phyloP scores from a whole-genome alignment of 1,140 invertebrate species.

The Diachasmimorpha longicaudata region DNA sequence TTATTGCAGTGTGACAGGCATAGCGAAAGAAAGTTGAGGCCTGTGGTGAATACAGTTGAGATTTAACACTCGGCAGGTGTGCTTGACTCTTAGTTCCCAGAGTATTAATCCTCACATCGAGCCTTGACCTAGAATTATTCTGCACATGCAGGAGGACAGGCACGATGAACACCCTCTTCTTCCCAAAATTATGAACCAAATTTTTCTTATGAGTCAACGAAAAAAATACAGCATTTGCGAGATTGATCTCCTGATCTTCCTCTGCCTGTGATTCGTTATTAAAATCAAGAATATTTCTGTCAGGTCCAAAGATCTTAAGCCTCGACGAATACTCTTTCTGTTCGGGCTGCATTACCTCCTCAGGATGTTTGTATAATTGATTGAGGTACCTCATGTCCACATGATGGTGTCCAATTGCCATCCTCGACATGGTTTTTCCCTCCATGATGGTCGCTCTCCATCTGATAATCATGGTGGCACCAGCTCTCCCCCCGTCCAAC shows the following conservation, averaged over 20 bases:
- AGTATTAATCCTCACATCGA: constrained; percentile 54
- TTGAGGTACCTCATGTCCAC: constrained; percentile 53
- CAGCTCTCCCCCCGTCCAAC: constrained; percentile 40
- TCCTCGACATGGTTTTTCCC: constrained; percentile 39
- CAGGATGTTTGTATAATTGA: constrained; percentile 52
- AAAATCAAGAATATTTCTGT: constrained; percentile 47
- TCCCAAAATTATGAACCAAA: constrained; percentile 51
- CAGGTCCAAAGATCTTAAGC: constrained; percentile 58
- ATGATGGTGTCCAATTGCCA: constrained; percentile 59
- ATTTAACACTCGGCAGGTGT: constrained; percentile 49
- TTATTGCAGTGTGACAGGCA: constrained; percentile 53
- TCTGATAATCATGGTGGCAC: constrained; percentile 50
- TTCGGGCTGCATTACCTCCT: constrained; percentile 38
- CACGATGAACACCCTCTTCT: constrained; percentile 49
- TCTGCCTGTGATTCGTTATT: constrained; percentile 2
- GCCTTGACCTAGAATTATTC: constrained; percentile 50
- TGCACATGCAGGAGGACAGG: constrained; percentile 53
- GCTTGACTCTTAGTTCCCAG: constrained; percentile 54
- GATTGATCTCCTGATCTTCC: constrained; percentile 44
- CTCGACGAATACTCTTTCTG: constrained; percentile 48
- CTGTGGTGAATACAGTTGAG: constrained; percentile 57
- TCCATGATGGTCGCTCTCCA: constrained; percentile 55
- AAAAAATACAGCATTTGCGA: constrained; percentile 51
- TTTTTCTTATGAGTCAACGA: constrained; percentile 48
- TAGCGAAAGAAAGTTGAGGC: constrained; percentile 59